Evolutionary conservation across 2,113 vertebrate species (phyloP).

Genomic region (Sus scrofa): T2T-Sscrofa CM000828.6:36800501-36801000

Average conservation of each 20-base stretch:
- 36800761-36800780: not conserved
- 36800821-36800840: not conserved
- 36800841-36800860: not conserved
- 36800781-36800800: not conserved
- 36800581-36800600: not conserved
- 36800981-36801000: constrained; percentile 6
- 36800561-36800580: not conserved
- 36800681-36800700: constrained; percentile 4
- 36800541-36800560: not conserved
- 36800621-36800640: not conserved
- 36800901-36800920: constrained; percentile 18
- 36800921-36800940: not conserved
- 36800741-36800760: not conserved
- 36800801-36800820: not conserved
- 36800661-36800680: constrained; percentile 22
- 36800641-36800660: constrained; percentile 20
- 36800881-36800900: not conserved
- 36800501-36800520: constrained; percentile 11
- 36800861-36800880: not conserved
- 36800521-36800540: not conserved
- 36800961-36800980: not conserved
- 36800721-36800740: constrained; percentile 15
- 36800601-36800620: not conserved
- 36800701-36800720: not conserved
- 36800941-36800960: not conserved